Percentiles rank a stretch among this genome's conserved stretches.
Conservation (phyloP, 2,888 invertebrate genomes). For the Autographa gamma region DNA sequence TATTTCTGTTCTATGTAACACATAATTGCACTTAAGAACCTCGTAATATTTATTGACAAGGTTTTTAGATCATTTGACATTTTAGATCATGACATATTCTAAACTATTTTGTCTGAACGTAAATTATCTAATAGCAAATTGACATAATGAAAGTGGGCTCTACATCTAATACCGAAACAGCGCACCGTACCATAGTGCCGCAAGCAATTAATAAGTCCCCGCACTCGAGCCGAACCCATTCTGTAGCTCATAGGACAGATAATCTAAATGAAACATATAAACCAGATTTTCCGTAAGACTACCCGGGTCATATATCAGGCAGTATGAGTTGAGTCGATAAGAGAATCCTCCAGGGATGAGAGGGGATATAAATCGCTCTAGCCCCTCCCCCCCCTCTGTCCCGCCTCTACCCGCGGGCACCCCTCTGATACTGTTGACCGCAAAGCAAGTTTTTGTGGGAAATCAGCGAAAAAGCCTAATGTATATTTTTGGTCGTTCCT, state of each 20-base stretch:
- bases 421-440: slow-evolving; percentile 56
- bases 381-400: slow-evolving; percentile 39
- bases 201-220: slow-evolving; percentile 15
- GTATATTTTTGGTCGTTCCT: slow-evolving; percentile 45
- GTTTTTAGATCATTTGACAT: too few species aligned
- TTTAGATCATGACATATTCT: too few species aligned
- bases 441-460: slow-evolving; percentile 55
- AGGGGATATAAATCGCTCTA: slow-evolving; percentile 70
- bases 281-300: slow-evolving; percentile 64
- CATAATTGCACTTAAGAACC: too few species aligned
- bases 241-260: slow-evolving; percentile 32
- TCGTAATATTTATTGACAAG: too few species aligned
- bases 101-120: too few species aligned
- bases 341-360: slow-evolving; percentile 71
- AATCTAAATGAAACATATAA: slow-evolving; percentile 69
- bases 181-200: slow-evolving; percentile 3
- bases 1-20: too few species aligned
- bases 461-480: slow-evolving; percentile 59
- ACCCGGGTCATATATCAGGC: slow-evolving; percentile 69
- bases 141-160: background rate
- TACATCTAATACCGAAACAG: slow-evolving; percentile 36
- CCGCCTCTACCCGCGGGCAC: slow-evolving; percentile 23
- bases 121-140: background rate
- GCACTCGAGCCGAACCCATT: slow-evolving; percentile 15
- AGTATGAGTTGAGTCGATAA: slow-evolving; percentile 74